phyloP scores from a whole-genome alignment of 2,888 invertebrate genomes.

The Chymomyza caudatula region DNA sequence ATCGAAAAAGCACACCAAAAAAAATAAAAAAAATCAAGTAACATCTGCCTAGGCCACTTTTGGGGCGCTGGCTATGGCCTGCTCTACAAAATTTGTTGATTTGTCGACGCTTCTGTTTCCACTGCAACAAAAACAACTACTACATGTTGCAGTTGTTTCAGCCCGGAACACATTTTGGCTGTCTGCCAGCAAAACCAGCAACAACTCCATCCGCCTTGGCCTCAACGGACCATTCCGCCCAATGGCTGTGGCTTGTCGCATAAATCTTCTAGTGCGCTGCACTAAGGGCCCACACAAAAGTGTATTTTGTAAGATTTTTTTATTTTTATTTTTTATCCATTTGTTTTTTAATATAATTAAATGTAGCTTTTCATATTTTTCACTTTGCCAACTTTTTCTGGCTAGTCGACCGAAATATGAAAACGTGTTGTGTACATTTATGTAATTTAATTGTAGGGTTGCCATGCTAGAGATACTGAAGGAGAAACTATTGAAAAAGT shows the following conservation, averaged over 20 bases:
- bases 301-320: slow-evolving; percentile 3
- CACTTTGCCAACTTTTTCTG: not conserved
- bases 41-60: not conserved
- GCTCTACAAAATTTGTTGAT: slow-evolving; percentile 38
- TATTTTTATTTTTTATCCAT: not conserved
- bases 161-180: slow-evolving; percentile 44
- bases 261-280: slow-evolving; percentile 37
- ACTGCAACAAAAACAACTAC: not conserved
- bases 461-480: too few relatives aligned
- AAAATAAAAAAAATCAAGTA: slow-evolving; percentile 18
- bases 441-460: too few relatives aligned
- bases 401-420: not conserved
- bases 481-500: too few relatives aligned
- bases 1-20: slow-evolving; percentile 2
- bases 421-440: slow-evolving; percentile 25
- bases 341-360: slow-evolving; percentile 31
- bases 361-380: slow-evolving; percentile 21
- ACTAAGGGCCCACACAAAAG: too few relatives aligned
- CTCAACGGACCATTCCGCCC: not conserved
- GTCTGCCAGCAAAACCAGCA: slow-evolving; percentile 36
- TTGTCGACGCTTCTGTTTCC: slow-evolving; percentile 23
- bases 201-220: not conserved
- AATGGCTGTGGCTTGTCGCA: slow-evolving; percentile 45
- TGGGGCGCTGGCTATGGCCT: not conserved
- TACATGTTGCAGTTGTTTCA: slow-evolving; percentile 10